Evolutionary conservation across 1,140 invertebrate genomes (phyloP).

Genomic region (Nixonia krombeini): DNA sequence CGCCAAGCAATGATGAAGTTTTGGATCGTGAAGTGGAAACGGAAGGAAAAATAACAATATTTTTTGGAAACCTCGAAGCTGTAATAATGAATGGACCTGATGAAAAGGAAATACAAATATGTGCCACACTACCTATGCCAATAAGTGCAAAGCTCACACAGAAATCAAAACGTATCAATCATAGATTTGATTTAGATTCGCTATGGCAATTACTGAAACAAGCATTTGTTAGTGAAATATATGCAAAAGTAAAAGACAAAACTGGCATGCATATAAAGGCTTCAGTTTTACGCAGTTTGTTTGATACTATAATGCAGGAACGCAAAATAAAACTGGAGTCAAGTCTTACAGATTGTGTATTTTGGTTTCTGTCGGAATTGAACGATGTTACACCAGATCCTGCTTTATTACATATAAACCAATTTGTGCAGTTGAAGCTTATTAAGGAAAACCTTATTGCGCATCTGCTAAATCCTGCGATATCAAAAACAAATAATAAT

Average conservation of each 20-base stretch:
- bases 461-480: slow-evolving; percentile 37
- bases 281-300: slow-evolving; percentile 47
- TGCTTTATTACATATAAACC: slow-evolving; percentile 27
- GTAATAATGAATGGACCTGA: slow-evolving; percentile 42
- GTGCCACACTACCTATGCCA: not conserved
- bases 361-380: slow-evolving; percentile 61
- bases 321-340: slow-evolving; percentile 35
- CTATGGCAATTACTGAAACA: slow-evolving; percentile 58
- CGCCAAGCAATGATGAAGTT: slow-evolving; percentile 27
- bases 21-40: slow-evolving; percentile 9
- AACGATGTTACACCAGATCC: slow-evolving; percentile 42
- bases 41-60: slow-evolving; percentile 9
- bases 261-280: slow-evolving; percentile 46
- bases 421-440: slow-evolving; percentile 36
- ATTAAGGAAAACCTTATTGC: slow-evolving; percentile 52
- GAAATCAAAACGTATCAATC: not conserved
- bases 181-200: slow-evolving; percentile 38
- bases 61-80: slow-evolving; percentile 41
- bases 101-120: slow-evolving; percentile 49
- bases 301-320: slow-evolving; percentile 46
- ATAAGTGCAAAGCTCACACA: slow-evolving; percentile 6
- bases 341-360: slow-evolving; percentile 29
- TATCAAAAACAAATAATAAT: not conserved
- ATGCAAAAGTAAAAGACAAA: slow-evolving; percentile 33
- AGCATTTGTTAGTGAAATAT: slow-evolving; percentile 57